A percentile compares a stretch with the other conserved stretches of the same genome.
These are phyloP conservation scores for Dermolepida albohirtum DNA, from an alignment of 2,888 invertebrate genomes.

Conservation along the genomic window DNA sequence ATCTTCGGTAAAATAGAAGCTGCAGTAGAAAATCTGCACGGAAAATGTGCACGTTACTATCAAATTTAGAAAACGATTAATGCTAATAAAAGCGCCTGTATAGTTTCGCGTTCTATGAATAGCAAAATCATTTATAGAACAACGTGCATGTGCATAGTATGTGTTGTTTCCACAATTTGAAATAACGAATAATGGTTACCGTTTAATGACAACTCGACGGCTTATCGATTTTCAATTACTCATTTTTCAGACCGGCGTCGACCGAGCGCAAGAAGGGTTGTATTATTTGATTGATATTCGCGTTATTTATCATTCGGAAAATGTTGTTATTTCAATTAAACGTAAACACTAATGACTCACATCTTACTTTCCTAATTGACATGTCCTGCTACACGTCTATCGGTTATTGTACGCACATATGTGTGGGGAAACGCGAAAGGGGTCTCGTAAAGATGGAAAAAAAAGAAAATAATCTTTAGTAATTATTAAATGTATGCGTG, in stretches of 20 bases:
- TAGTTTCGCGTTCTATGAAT: too few relatives aligned
- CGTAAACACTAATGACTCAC: conserved; percentile 43
- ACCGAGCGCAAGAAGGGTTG: conserved; percentile 22
- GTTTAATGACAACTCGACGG: conserved; percentile 37
- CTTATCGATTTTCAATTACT: conserved; percentile 64
- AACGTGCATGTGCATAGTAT: too few relatives aligned
- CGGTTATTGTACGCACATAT: conserved; percentile 8
- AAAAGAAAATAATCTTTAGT: conserved; percentile 25
- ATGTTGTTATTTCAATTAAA: conserved; percentile 52
- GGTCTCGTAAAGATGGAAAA: conserved; percentile 13
- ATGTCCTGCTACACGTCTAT: conserved; percentile 14
- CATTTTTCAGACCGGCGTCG: conserved; percentile 56
- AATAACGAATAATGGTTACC: conserved; percentile 36
- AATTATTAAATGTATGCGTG: conserved; percentile 33
- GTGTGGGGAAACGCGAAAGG: conserved; percentile 4
- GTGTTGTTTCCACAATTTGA: conserved; percentile 1
- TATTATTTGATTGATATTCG: conserved; percentile 54
- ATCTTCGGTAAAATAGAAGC: too few relatives aligned
- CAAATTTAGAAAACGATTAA: neutral
- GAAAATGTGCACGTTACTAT: too few relatives aligned
- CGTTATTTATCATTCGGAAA: conserved; percentile 54
- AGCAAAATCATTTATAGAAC: too few relatives aligned
- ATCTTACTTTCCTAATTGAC: conserved; percentile 38
- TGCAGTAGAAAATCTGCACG: too few relatives aligned
- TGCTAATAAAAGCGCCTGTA: neutral